phyloP scores from a whole-genome alignment of 2,797 vertebrate species.

The Sciurus carolinensis region DNA sequence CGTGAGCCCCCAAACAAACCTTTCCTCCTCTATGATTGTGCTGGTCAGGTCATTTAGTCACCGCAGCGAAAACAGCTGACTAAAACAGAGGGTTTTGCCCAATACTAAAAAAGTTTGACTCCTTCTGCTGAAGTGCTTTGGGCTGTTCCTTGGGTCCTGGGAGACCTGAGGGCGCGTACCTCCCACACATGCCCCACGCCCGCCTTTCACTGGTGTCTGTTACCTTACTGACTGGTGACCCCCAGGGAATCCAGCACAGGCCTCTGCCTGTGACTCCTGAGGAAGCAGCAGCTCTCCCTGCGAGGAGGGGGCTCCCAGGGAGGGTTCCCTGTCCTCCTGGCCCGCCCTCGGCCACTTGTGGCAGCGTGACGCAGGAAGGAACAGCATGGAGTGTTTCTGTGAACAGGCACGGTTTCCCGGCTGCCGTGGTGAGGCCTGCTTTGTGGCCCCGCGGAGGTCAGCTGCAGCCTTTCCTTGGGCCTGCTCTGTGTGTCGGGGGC shows the following conservation, averaged over 20 bases:
- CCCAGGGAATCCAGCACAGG: fast-evolving
- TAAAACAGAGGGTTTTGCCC: background rate
- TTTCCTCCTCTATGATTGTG: too few species aligned
- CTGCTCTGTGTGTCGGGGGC: fast-evolving
- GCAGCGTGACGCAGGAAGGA: background rate
- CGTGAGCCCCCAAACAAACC: too few species aligned
- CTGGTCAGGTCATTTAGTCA: too few species aligned
- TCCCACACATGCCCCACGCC: background rate
- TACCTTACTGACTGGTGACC: background rate
- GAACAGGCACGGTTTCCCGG: background rate
- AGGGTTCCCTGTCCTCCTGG: too few species aligned
- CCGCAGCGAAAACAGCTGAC: too few species aligned
- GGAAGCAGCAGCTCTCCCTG: too few species aligned
- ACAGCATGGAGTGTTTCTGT: background rate
- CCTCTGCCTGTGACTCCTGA: fast-evolving
- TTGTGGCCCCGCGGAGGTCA: background rate
- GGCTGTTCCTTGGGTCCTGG: background rate
- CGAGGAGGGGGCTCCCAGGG: too few species aligned
- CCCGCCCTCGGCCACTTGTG: too few species aligned
- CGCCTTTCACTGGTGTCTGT: background rate
- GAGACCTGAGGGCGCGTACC: background rate
- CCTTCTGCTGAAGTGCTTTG: background rate
- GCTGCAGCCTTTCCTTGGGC: background rate
- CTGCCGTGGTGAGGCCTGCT: background rate
- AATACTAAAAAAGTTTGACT: background rate